Base-by-base conservation (phyloP, 2,797 vertebrate species). In the Myripristis jacobus region DNA sequence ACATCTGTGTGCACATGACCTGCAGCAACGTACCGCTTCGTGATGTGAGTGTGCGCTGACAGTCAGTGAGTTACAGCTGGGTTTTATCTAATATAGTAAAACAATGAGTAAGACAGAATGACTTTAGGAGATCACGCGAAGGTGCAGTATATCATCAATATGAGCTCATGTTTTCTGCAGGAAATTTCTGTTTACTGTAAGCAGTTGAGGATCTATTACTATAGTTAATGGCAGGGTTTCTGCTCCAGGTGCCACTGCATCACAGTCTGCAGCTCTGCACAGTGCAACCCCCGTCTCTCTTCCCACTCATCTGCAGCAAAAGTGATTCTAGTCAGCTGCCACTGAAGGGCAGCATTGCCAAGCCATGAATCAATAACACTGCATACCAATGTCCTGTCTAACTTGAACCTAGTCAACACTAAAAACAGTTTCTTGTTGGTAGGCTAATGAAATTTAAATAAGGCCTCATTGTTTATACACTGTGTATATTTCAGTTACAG, bases 341-440 rank as follows among this genome's bases (percentile, higher is more conserved):
- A 93, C 92, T 90, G 91, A 90, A 92, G 91, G 92, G 91, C 91
- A 93, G 92, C 79, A 93, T 93, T 91, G 90, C 85, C 91, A 92
- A 92, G 86, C 90, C 86, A 80, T 90, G 90, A 90, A 91, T 90
- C 89, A 92, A 87, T 79, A 86, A 77, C n/a, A 47, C 60, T 38
- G 64, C 61, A 76, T 84, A 66, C 62, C 75, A 77, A 46, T 67
- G n/a, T 80, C 62, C 53, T 80, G 72, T 67, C 82, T 65, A 84
- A 80, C 73, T 79, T 78, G 41, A 76, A 27, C 5, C 11, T 13
- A 41, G 11, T 41, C 11, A 13, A 12, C 13, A 13, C 36, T 41
- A 43, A 47, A 46, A 54, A 75, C 66, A 18, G 11, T 48, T 13
- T 31, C 16, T 31, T 46, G 56, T 62, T 64, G 58, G 48, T 24